Percentiles rank a stretch among this genome's conserved stretches.
These are phyloP conservation scores for Muntiacus reevesi DNA, from an alignment of 2,113 vertebrate genomes.

Conservation along the genomic window DNA sequence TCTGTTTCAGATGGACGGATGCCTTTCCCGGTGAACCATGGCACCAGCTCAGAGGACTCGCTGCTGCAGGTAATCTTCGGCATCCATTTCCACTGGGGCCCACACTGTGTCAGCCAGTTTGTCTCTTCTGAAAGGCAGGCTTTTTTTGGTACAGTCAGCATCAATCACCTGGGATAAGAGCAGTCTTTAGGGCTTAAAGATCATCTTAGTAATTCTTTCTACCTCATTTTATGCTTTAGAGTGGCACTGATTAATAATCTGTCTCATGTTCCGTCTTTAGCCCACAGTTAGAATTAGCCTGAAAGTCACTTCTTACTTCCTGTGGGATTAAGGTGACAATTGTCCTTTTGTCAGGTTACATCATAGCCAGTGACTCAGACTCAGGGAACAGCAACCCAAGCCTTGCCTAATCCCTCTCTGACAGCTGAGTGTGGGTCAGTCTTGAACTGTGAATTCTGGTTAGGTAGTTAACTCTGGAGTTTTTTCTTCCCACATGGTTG, in stretches of 20 bases:
- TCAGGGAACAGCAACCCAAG: background rate
- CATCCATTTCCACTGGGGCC: rapidly evolving
- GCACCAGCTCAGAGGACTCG: constrained; percentile 84
- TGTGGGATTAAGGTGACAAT: constrained; percentile 6
- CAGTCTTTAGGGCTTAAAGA: background rate
- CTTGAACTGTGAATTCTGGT: background rate
- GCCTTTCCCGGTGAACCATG: constrained; percentile 90
- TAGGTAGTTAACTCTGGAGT: background rate
- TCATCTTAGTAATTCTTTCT: background rate
- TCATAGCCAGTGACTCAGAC: background rate
- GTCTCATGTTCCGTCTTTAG: background rate
- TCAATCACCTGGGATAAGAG: background rate
- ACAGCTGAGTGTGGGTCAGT: background rate
- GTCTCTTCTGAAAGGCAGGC: background rate
- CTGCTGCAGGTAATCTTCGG: constrained; percentile 85
- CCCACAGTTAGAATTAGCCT: background rate
- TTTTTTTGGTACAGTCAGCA: background rate
- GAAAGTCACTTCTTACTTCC: background rate
- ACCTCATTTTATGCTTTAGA: background rate
- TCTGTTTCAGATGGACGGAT: constrained; percentile 89
- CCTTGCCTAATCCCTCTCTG: background rate
- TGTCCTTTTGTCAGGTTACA: background rate
- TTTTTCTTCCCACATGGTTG: background rate
- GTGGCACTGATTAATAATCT: background rate
- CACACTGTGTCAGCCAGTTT: background rate